Evolutionary conservation across 2,797 vertebrate species (phyloP).

Genomic region (Austrolebias charrua): DNA sequence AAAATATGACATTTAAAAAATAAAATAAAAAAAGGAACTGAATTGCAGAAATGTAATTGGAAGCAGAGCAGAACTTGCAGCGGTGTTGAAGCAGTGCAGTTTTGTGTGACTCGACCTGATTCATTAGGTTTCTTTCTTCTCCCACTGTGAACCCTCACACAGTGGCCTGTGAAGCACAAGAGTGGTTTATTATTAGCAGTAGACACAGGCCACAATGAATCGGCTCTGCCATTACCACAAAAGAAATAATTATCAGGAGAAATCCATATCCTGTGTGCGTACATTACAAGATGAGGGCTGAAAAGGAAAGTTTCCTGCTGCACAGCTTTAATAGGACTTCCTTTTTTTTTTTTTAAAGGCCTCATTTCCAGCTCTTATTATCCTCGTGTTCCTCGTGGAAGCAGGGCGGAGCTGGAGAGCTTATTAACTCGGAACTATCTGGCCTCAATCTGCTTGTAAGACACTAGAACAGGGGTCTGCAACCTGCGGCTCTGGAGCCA

Average conservation of each 20-base stretch:
- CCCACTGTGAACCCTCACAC: neutral
- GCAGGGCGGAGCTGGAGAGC: conserved; percentile 41
- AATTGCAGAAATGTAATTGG: neutral
- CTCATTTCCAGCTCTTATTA: conserved; percentile 52
- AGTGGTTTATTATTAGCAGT: conserved; percentile 37
- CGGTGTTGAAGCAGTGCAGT: neutral
- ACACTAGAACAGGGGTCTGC: too few species aligned
- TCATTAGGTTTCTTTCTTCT: conserved; percentile 9
- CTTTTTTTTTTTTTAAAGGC: conserved; percentile 35
- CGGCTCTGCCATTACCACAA: conserved; percentile 26
- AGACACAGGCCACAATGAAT: conserved; percentile 33
- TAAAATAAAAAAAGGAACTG: neutral
- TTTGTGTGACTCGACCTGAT: neutral
- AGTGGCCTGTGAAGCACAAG: conserved; percentile 11
- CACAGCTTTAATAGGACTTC: conserved; percentile 36
- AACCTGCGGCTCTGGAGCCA: too few species aligned
- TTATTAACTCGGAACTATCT: conserved; percentile 57
- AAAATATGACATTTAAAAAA: neutral
- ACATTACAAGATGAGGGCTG: conserved; percentile 36
- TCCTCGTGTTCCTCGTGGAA: conserved; percentile 38
- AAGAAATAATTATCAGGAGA: conserved; percentile 45
- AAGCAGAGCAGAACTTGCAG: neutral
- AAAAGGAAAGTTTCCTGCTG: conserved; percentile 50
- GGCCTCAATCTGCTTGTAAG: conserved; percentile 57
- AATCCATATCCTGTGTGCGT: conserved; percentile 45